phyloP scores from a whole-genome alignment of 1,140 invertebrate genomes.

The Drosophila nigrodunni region DNA sequence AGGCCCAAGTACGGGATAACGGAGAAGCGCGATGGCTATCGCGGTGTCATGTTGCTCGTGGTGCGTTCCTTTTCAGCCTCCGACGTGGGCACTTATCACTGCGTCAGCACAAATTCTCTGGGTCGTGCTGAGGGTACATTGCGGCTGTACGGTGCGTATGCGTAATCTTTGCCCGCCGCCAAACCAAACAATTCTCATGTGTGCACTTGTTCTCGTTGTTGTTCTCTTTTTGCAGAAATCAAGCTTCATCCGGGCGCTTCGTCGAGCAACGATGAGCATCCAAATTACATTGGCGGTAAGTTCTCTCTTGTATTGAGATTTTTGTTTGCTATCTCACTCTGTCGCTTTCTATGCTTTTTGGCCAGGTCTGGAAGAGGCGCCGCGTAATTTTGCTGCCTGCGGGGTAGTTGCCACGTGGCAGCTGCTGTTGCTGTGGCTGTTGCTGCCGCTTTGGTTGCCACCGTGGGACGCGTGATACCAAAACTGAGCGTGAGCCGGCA shows the following conservation, averaged over 20 bases:
- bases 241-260: conserved; percentile 81
- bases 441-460: conserved; percentile 37
- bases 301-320: neutral
- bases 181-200: conserved; percentile 19
- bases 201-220: conserved; percentile 23
- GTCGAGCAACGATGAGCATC: conserved; percentile 79
- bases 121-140: conserved; percentile 94
- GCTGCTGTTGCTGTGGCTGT: conserved; percentile 9
- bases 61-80: conserved; percentile 91
- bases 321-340: neutral
- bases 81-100: conserved; percentile 95
- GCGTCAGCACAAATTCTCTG: conserved; percentile 95
- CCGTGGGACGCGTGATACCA: conserved; percentile 71
- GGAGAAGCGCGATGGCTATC: conserved; percentile 92
- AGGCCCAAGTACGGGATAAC: conserved; percentile 93
- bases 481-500: conserved; percentile 75
- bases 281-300: conserved; percentile 82
- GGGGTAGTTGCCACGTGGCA: conserved; percentile 33
- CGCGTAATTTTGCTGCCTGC: conserved; percentile 50
- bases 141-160: conserved; percentile 92
- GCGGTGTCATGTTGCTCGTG: conserved; percentile 92
- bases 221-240: conserved; percentile 69
- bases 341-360: neutral
- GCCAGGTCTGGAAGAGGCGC: conserved; percentile 67
- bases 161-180: conserved; percentile 27